Evolutionary conservation across 1,140 invertebrate genomes (phyloP).

Genomic region (Drosophila seguyi): DNA sequence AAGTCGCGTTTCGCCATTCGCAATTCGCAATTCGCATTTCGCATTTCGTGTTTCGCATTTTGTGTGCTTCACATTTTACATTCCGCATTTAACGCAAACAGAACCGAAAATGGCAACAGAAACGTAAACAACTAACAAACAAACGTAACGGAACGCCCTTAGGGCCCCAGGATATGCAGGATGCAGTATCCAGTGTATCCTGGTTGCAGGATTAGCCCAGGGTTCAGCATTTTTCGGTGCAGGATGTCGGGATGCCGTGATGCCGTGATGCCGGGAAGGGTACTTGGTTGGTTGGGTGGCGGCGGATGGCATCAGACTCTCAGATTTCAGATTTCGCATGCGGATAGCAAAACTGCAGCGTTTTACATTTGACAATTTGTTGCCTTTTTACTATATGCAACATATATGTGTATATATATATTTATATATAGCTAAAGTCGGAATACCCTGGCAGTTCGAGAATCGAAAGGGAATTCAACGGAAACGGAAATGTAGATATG

Average conservation of each 20-base stretch:
- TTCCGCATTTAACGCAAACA: slow-evolving; percentile 49
- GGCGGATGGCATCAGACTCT: slow-evolving; percentile 15
- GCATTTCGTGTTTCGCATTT: slow-evolving; percentile 15
- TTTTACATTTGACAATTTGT: slow-evolving; percentile 56
- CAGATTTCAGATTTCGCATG: slow-evolving; percentile 43
- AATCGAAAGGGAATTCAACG: slow-evolving; percentile 22
- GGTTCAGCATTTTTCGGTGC: slow-evolving; percentile 41
- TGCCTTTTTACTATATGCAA: slow-evolving; percentile 19
- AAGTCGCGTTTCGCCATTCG: slow-evolving; percentile 6
- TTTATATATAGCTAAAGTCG: slow-evolving; percentile 6
- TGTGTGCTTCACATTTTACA: slow-evolving; percentile 17
- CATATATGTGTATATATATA: background rate
- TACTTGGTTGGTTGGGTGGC: background rate
- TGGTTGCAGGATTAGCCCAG: slow-evolving; percentile 49
- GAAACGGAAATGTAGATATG: background rate
- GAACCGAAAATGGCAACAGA: slow-evolving; percentile 20
- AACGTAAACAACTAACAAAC: slow-evolving; percentile 51
- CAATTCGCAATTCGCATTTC: slow-evolving; percentile 1
- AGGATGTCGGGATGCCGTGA: background rate
- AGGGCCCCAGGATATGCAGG: slow-evolving; percentile 54
- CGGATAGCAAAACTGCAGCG: slow-evolving; percentile 50
- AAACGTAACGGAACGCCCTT: slow-evolving; percentile 44
- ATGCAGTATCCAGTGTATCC: slow-evolving; percentile 39
- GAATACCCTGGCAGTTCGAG: slow-evolving; percentile 22
- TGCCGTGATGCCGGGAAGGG: background rate